phyloP scores from a whole-genome alignment of 1,140 invertebrate species.

The Delia radicum region DNA sequence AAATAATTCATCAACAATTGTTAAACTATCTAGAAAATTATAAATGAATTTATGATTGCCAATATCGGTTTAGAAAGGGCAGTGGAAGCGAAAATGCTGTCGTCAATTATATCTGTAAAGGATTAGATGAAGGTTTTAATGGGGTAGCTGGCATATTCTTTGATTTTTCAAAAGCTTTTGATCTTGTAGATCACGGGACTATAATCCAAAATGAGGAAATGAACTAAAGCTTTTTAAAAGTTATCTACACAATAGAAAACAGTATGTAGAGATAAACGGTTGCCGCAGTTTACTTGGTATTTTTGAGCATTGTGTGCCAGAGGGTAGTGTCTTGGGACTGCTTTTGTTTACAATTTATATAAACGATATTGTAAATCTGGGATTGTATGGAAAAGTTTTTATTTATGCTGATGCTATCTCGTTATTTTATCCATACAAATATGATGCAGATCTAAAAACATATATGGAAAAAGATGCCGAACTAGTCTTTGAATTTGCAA shows the following conservation, averaged over 20 bases:
- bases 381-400: not conserved
- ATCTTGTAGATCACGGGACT: not conserved
- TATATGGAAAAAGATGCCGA: not conserved
- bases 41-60: conserved; percentile 3
- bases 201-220: not conserved
- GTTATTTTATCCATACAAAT: not conserved
- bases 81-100: not conserved
- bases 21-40: not conserved
- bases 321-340: not conserved
- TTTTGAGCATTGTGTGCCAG: not conserved
- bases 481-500: no score
- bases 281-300: not conserved
- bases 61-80: not conserved
- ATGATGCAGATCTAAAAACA: not conserved
- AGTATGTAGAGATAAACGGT: not conserved
- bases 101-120: not conserved
- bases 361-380: not conserved
- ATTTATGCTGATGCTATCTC: not conserved
- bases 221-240: not conserved
- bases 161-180: not conserved
- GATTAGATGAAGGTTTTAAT: not conserved
- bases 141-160: not conserved
- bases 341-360: not conserved
- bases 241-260: not conserved
- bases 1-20: conserved; percentile 39